Evolutionary conservation across 1,140 invertebrate genomes (phyloP).

Genomic region (Tetranychus urticae): DNA sequence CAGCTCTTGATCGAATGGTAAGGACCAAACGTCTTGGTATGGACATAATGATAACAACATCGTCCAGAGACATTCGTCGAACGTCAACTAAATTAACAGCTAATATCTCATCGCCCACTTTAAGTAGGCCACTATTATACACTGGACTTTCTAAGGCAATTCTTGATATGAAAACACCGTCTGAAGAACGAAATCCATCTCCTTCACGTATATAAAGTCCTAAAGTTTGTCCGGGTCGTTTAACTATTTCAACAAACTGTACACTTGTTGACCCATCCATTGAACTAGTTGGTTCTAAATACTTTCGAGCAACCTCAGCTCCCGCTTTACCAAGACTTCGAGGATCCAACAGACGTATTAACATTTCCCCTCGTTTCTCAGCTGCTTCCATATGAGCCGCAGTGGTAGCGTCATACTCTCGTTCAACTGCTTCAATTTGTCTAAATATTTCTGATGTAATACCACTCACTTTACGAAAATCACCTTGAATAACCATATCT

Average conservation of each 20-base stretch:
- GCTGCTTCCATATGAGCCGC: conserved; percentile 69
- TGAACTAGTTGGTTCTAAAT: conserved; percentile 1
- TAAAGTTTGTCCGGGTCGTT: conserved; percentile 89
- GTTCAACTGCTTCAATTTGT: conserved; percentile 81
- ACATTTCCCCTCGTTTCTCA: conserved; percentile 75
- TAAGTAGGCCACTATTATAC: conserved; percentile 80
- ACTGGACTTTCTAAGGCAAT: conserved; percentile 90
- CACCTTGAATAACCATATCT: conserved; percentile 72
- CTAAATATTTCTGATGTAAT: conserved; percentile 86
- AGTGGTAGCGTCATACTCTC: conserved; percentile 59
- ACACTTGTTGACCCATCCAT: conserved; percentile 27
- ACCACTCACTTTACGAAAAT: conserved; percentile 78
- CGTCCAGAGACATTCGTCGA: conserved; percentile 85
- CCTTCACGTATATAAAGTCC: conserved; percentile 93
- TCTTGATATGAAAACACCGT: conserved; percentile 93
- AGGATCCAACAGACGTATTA: conserved; percentile 64
- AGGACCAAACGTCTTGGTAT: conserved; percentile 83
- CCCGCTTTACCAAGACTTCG: conserved; percentile 47
- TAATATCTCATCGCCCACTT: conserved; percentile 95
- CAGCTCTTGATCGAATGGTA: conserved; percentile 23
- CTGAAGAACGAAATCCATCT: conserved; percentile 68
- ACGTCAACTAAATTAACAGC: conserved; percentile 94
- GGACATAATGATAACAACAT: conserved; percentile 97
- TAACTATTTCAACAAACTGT: conserved; percentile 94
- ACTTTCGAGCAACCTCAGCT: conserved; percentile 29